Evolutionary conservation across 1,140 invertebrate species (phyloP).

Genomic region (Drosophila ohnishii): DNA sequence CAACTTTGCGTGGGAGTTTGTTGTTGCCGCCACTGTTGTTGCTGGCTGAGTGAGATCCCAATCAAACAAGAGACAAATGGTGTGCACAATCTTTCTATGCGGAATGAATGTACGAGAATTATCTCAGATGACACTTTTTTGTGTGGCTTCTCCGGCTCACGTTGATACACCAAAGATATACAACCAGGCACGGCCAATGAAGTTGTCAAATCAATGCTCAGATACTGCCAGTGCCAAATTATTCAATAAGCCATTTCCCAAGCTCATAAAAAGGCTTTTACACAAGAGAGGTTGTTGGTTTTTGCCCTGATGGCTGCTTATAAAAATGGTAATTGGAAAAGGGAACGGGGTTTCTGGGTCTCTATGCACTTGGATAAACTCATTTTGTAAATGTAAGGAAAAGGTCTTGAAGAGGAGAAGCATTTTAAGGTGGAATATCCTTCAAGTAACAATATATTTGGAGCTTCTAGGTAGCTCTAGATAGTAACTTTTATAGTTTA

Average conservation of each 20-base stretch:
- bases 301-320: conserved; percentile 42
- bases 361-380: background rate
- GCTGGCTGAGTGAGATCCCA: conserved; percentile 57
- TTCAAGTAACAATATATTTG: background rate
- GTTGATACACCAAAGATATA: conserved; percentile 41
- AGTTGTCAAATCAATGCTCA: conserved; percentile 63
- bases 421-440: background rate
- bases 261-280: conserved; percentile 42
- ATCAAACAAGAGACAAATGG: conserved; percentile 81
- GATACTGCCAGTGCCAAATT: conserved; percentile 18
- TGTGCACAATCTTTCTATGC: conserved; percentile 76
- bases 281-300: conserved; percentile 8
- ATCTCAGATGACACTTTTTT: conserved; percentile 73
- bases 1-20: conserved; percentile 76
- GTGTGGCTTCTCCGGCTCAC: conserved; percentile 18
- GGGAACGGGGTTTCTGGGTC: conserved; percentile 4
- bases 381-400: background rate
- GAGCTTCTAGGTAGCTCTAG: background rate
- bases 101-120: conserved; percentile 66
- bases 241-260: conserved; percentile 61
- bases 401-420: background rate
- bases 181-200: conserved; percentile 45
- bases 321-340: conserved; percentile 28
- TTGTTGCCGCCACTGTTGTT: conserved; percentile 52
- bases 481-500: too few species aligned